Evolutionary conservation across 2,797 vertebrate species (phyloP).

Genomic region (Eospalax fontanierii): DNA sequence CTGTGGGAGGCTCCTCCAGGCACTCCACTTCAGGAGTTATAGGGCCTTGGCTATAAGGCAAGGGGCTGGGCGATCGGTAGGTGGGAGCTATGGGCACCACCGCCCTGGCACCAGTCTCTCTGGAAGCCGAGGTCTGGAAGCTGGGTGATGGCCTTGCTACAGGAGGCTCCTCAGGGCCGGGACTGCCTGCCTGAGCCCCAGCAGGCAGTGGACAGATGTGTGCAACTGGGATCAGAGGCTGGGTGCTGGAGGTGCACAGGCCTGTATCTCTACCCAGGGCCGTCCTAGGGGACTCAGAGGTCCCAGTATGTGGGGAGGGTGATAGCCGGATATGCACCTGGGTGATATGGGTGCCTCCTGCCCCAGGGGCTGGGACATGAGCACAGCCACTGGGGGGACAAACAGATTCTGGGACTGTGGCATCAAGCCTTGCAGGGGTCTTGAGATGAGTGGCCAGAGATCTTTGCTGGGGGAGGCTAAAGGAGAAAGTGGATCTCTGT

Average conservation of each 20-base stretch:
- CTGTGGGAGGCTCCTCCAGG: fast-evolving
- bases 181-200: background rate
- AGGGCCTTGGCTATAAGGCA: background rate
- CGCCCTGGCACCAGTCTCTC: background rate
- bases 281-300: background rate
- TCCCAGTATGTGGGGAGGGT: background rate
- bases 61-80: background rate
- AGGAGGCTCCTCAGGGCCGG: constrained; percentile 56
- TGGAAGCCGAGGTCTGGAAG: background rate
- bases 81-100: constrained; percentile 72
- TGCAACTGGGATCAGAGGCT: constrained; percentile 62
- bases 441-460: constrained; percentile 85
- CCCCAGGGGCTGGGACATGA: constrained; percentile 85
- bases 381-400: constrained; percentile 82
- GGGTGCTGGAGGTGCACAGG: fast-evolving
- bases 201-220: constrained; percentile 45
- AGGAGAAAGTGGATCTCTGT: constrained; percentile 84
- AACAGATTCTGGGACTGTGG: constrained; percentile 58
- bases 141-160: constrained; percentile 50
- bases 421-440: constrained; percentile 40
- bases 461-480: constrained; percentile 86
- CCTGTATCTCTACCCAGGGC: background rate
- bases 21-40: background rate
- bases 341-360: constrained; percentile 85
- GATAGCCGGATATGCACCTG: constrained; percentile 68